Evolutionary conservation across 2,113 vertebrate species (phyloP).

Genomic region (Oncorhynchus gorbuscha): DNA sequence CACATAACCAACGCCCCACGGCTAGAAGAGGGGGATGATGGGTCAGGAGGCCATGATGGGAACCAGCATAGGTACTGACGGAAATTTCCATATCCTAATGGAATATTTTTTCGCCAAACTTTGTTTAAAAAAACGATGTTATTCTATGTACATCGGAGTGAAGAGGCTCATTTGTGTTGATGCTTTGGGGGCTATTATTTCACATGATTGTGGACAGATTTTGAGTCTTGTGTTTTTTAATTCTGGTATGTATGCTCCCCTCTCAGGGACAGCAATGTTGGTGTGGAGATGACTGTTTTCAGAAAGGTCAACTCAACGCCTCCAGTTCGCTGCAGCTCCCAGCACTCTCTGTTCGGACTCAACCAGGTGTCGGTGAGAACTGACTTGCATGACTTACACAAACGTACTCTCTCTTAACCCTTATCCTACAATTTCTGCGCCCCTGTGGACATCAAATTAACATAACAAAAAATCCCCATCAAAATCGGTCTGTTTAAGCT

Average conservation of each 20-base stretch:
- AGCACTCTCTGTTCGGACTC: slow-evolving; percentile 87
- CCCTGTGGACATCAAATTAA: too few relatives aligned
- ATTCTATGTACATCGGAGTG: too few relatives aligned
- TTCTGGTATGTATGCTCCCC: not conserved
- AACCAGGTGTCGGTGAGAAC: slow-evolving; percentile 88
- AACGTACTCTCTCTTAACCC: too few relatives aligned
- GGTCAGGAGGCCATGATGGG: slow-evolving; percentile 68
- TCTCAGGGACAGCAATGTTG: slow-evolving; percentile 79
- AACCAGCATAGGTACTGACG: slow-evolving; percentile 73
- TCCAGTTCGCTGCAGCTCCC: slow-evolving; percentile 87
- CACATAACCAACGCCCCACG: slow-evolving; percentile 71
- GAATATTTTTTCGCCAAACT: not conserved
- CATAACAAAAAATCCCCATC: too few relatives aligned
- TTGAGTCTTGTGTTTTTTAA: too few relatives aligned
- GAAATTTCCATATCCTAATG: not conserved
- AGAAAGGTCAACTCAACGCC: slow-evolving; percentile 88
- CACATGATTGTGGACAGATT: not conserved
- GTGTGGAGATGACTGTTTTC: slow-evolving; percentile 90
- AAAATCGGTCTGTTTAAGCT: too few relatives aligned
- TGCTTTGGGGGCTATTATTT: not conserved
- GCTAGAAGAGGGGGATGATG: slow-evolving; percentile 73
- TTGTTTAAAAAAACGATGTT: too few relatives aligned
- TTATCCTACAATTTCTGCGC: too few relatives aligned
- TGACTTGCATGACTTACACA: not conserved
- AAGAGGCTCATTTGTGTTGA: not conserved